phyloP scores from a whole-genome alignment of 30 jellyfish, hydroid and myxozoan species.

The Catostylus mosaicus region DNA sequence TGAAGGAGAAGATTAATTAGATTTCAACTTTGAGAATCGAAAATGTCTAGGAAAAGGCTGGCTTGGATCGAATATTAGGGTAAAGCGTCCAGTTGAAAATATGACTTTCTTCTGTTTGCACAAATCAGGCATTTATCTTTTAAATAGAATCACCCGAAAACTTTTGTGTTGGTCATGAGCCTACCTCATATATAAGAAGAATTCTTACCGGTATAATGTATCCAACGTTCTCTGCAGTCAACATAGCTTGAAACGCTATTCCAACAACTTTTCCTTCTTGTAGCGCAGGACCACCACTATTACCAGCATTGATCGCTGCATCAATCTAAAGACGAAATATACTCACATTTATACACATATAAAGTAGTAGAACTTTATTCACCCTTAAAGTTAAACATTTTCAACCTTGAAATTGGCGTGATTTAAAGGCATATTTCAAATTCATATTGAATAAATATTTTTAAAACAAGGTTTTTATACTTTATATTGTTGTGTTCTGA shows the following conservation, averaged over 20 bases:
- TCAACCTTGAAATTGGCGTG: no score
- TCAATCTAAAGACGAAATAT: slow-evolving; percentile 73
- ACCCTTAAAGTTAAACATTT: no score
- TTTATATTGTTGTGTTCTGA: no score
- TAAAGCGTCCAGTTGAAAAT: neutral
- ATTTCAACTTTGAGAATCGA: no score
- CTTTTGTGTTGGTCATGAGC: no score
- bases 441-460: no score
- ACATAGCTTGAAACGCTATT: slow-evolving; percentile 78
- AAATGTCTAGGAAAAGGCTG: neutral
- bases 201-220: slow-evolving; percentile 75
- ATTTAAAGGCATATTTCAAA: no score
- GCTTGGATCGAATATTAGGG: neutral
- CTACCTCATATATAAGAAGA: neutral
- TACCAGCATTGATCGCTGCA: slow-evolving; percentile 90
- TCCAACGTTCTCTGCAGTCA: slow-evolving; percentile 81
- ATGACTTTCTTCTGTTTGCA: neutral
- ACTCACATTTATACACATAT: no score
- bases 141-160: no score
- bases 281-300: slow-evolving; percentile 91
- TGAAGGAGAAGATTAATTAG: no score
- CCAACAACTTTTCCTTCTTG: slow-evolving; percentile 85
- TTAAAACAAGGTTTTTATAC: no score
- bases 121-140: neutral
- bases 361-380: no score